phyloP scores from a whole-genome alignment of 2,888 invertebrate genomes.

The Drosophila kanekoi region DNA sequence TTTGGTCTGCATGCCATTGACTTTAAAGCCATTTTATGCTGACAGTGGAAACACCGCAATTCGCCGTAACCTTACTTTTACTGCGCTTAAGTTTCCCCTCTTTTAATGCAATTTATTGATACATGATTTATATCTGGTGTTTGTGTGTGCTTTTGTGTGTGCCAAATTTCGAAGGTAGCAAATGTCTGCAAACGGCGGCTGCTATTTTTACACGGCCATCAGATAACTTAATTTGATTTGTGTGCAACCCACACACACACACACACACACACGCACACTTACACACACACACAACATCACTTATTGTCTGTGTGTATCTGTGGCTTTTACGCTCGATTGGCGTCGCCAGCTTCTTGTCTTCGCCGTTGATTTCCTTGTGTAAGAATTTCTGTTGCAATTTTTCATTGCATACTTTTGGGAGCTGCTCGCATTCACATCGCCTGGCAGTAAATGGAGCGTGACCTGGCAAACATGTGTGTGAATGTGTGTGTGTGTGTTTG shows the following conservation, averaged over 20 bases:
- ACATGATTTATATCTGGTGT: conserved; percentile 23
- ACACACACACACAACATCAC: conserved; percentile 13
- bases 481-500: conserved; percentile 2
- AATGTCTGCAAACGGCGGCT: conserved; percentile 6
- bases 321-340: conserved; percentile 67
- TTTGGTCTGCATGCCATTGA: not conserved
- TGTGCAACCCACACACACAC: conserved; percentile 43
- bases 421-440: conserved; percentile 9
- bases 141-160: conserved; percentile 9
- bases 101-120: conserved; percentile 41
- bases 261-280: conserved; percentile 14
- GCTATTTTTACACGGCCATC: conserved; percentile 54
- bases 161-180: conserved; percentile 43
- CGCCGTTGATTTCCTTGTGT: conserved; percentile 29
- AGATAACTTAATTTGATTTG: conserved; percentile 72
- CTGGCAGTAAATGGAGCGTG: conserved; percentile 48
- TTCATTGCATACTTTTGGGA: conserved; percentile 69
- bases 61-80: conserved; percentile 21
- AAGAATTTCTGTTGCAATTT: conserved; percentile 61
- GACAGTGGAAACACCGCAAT: not conserved
- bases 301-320: conserved; percentile 32
- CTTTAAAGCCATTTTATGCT: not conserved
- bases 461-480: conserved; percentile 17
- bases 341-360: conserved; percentile 19
- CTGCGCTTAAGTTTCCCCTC: conserved; percentile 26